A percentile compares a stretch with the other conserved stretches of the same genome.
Conservation (phyloP, 2,888 invertebrate species). For the Drosophila fulvimacula region DNA sequence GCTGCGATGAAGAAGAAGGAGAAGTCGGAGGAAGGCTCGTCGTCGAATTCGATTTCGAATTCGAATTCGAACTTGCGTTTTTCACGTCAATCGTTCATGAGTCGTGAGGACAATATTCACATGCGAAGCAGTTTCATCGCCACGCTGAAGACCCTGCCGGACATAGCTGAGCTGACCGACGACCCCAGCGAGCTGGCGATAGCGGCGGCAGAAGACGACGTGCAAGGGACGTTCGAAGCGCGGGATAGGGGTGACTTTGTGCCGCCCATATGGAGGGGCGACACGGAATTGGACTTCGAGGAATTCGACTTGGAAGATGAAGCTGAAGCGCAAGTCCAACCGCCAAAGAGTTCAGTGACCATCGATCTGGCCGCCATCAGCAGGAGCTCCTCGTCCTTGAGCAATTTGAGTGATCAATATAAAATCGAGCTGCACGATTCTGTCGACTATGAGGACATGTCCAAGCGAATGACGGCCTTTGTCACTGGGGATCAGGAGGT, state of each 20-base stretch:
- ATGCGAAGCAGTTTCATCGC: background rate
- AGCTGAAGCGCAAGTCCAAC: no score
- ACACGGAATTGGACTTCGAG: no score
- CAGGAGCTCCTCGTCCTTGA: no score
- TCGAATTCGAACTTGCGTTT: no score
- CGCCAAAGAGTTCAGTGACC: no score
- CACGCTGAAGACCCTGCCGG: background rate
- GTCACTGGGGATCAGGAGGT: no score
- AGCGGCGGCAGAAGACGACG: fast-evolving
- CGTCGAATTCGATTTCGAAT: background rate
- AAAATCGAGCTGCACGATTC: no score
- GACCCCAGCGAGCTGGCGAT: background rate
- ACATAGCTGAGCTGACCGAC: slow-evolving; percentile 24
- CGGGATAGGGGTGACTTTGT: no score
- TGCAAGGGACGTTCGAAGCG: no score
- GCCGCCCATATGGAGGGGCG: no score
- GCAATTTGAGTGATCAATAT: no score
- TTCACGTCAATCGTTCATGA: background rate
- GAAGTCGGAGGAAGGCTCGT: background rate
- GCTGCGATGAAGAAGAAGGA: background rate
- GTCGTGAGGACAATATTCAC: background rate
- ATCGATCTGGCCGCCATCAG: background rate
- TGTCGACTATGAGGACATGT: fast-evolving
- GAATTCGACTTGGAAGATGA: no score
- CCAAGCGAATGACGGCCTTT: background rate